Base-by-base conservation (phyloP, 2,113 vertebrate genomes). In the Acanthisitta chloris region DNA sequence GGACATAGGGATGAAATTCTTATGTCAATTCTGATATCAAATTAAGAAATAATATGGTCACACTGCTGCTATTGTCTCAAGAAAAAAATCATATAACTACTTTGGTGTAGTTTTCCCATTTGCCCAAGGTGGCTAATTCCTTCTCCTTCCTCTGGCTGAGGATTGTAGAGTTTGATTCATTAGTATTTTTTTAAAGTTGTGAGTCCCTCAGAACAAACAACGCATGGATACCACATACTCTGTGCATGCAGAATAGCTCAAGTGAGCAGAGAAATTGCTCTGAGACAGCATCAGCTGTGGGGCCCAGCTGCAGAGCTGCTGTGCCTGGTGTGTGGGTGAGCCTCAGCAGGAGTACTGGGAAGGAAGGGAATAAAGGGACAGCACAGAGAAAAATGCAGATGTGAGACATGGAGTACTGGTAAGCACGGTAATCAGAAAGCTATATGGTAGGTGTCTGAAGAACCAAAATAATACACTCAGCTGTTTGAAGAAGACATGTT, bases 191-290 rank as follows among this genome's bases (percentile, higher is more conserved):
- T 23, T 25, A 1, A 83, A 83, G 34, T 17, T 77, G 5, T n/a
- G 49, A 72, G 24, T 40, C 26, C 17, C 34, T 69, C 6, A 8
- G 70, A 52, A 17, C 8, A 54, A 55, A 16, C 14, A 7, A 9
- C 0, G 1, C 20, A 3, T 11, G 46, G 43, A 12, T 43, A 6
- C 36, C 16, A 5, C 15, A 1, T 31, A 59, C 31, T 49, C 18
- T 29, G n/a, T 45, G 38, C 26, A 2, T 45, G 45, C 31, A 38
- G 79, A 78, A 12, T 23, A 72, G 64, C 40, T 55, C 21, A 17
- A 40, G 52, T 4, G 42, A 90, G 73, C 49, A 24, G 52, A 65
- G 70, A 54, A 84, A 9, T 29, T 0, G 0, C 25, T 45, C 29
- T 3, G 3, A 51, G 67, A 10, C n/a, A 40, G 73, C 74, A 46